Percentiles rank a stretch among this genome's conserved stretches.
Evolutionary conservation across 23 tunicate species (phyloP).

Genomic region (Halocynthia aurantium): DNA sequence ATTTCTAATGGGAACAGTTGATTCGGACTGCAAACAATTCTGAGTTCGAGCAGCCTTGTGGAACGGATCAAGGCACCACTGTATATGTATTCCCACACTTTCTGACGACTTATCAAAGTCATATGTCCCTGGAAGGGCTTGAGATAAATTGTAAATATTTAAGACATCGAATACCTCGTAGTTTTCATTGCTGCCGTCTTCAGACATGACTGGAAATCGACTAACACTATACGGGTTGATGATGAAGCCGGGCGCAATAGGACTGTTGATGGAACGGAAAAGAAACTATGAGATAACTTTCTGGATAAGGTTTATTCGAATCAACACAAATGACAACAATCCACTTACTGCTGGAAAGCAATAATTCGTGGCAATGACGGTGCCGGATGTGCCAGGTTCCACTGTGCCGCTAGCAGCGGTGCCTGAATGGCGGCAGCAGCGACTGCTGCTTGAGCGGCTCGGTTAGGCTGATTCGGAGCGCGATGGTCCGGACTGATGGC

Average conservation of each 20-base stretch:
- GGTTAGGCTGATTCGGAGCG: neutral
- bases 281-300: neutral
- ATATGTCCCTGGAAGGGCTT: too few species aligned
- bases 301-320: neutral
- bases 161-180: neutral
- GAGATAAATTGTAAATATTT: neutral
- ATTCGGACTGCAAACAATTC: too few species aligned
- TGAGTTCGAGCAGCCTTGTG: too few species aligned
- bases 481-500: slow-evolving; percentile 2
- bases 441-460: slow-evolving; percentile 4
- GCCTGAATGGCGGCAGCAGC: slow-evolving; percentile 13
- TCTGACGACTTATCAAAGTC: too few species aligned
- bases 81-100: too few species aligned
- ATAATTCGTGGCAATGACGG: slow-evolving; percentile 63
- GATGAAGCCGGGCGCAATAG: slow-evolving; percentile 44
- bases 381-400: slow-evolving; percentile 36
- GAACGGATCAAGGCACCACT: too few species aligned
- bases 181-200: slow-evolving; percentile 9
- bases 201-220: slow-evolving; percentile 38
- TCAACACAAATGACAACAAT: neutral
- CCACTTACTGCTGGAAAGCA: slow-evolving; percentile 71
- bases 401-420: slow-evolving; percentile 37
- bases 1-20: too few species aligned
- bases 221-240: slow-evolving; percentile 44
- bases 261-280: slow-evolving; percentile 14